These are phyloP conservation scores for Lacerta viridis DNA, from an alignment of 2,797 vertebrate species.

Conservation along the genomic window DNA sequence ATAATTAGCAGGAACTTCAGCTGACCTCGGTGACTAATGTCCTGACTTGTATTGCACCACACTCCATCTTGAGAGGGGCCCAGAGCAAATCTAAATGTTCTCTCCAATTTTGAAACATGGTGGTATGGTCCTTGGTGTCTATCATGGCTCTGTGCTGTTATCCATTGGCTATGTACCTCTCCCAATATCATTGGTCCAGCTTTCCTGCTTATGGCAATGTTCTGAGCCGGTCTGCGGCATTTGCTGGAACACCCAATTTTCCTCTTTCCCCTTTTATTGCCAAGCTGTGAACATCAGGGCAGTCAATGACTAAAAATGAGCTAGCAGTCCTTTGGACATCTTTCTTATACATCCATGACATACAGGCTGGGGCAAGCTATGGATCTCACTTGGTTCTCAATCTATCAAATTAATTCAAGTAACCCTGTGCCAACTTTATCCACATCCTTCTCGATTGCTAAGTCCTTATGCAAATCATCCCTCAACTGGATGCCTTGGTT, in stretches of 20 bases:
- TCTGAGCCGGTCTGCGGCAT: not conserved
- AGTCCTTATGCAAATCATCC: too few species aligned
- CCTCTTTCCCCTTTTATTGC: not conserved
- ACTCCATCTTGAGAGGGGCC: too few species aligned
- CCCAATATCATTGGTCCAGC: not conserved
- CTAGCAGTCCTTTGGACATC: not conserved
- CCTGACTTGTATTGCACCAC: too few species aligned
- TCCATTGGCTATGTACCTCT: not conserved
- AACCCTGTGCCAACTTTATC: not conserved
- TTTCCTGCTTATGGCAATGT: not conserved
- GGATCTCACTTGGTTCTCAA: too few species aligned
- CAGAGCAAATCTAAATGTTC: too few species aligned
- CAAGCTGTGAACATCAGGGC: not conserved
- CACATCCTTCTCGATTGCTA: not conserved
- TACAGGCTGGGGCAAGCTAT: not conserved
- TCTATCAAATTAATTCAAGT: not conserved
- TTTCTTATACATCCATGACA: not conserved
- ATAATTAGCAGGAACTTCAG: too few species aligned
- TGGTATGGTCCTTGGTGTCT: too few species aligned
- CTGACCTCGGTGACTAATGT: too few species aligned
- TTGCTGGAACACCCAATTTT: not conserved
- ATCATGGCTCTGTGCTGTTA: too few species aligned
- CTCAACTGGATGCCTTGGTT: not conserved
- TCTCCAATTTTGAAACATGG: too few species aligned
- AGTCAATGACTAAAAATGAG: not conserved